These are phyloP conservation scores for Metaphire vulgaris DNA, from an alignment of 1,140 invertebrate species.

Conservation along the genomic window DNA sequence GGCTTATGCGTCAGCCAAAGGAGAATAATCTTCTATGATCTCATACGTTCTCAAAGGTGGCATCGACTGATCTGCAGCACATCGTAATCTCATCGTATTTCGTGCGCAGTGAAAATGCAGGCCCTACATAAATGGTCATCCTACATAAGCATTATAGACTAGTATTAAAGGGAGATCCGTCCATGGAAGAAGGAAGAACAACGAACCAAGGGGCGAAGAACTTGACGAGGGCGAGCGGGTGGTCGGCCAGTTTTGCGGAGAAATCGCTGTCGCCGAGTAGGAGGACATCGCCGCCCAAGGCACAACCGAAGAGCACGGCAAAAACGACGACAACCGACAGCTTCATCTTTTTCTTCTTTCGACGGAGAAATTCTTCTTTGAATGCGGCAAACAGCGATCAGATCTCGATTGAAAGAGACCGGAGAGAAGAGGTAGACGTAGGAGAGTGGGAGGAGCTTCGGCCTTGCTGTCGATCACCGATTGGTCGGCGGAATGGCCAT, in stretches of 20 bases:
- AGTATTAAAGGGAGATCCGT: no score
- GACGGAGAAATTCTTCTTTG: not conserved
- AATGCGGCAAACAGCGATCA: not conserved
- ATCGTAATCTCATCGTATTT: no score
- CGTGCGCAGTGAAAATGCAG: no score
- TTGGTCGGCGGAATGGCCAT: not conserved
- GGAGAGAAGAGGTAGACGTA: not conserved
- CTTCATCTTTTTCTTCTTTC: not conserved
- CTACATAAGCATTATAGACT: no score
- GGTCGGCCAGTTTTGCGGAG: conserved; percentile 6
- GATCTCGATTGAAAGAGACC: not conserved
- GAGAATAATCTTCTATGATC: no score
- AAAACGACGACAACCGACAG: not conserved
- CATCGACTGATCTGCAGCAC: no score
- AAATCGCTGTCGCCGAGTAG: conserved; percentile 23
- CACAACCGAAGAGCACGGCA: not conserved
- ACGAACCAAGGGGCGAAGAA: conserved; percentile 31
- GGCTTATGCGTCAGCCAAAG: no score
- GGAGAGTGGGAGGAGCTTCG: not conserved
- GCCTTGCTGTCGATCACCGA: not conserved
- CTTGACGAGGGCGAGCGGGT: conserved; percentile 25
- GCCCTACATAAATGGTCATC: no score
- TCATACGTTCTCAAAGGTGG: no score
- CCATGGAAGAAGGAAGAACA: no score
- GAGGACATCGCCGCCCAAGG: conserved; percentile 24